A percentile compares a stretch with the other conserved stretches of the same genome.
These are phyloP conservation scores for Pomatostomus ruficeps DNA, from an alignment of 2,113 vertebrate species.

Conservation along the genomic window DNA sequence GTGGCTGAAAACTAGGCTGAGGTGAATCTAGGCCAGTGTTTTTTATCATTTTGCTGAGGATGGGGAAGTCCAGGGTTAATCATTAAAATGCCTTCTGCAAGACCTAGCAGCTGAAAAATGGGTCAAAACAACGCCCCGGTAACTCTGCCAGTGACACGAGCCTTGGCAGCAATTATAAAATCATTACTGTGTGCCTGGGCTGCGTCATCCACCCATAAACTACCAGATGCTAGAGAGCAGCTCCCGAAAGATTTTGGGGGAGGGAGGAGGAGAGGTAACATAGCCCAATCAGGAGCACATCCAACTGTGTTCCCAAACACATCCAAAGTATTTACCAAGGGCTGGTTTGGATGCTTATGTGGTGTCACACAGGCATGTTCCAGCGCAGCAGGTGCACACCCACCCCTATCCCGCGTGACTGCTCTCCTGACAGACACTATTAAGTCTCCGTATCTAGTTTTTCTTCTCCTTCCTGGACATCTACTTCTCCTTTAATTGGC, in stretches of 20 bases:
- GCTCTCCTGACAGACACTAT: not conserved
- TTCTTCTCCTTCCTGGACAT: not conserved
- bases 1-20: not conserved
- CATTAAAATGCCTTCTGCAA: conserved; percentile 11
- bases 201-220: not conserved
- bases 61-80: conserved; percentile 16
- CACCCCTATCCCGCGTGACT: rapidly evolving
- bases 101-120: conserved; percentile 4
- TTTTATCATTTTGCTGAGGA: conserved; percentile 11
- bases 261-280: not conserved
- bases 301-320: not conserved
- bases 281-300: not conserved
- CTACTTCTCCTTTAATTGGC: not conserved
- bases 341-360: not conserved
- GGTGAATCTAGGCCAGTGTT: not conserved
- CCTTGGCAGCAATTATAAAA: not conserved
- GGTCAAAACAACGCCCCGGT: not conserved
- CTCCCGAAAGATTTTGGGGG: not conserved
- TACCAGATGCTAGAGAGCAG: not conserved
- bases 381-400: not conserved
- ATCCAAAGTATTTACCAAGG: not conserved
- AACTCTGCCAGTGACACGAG: not conserved
- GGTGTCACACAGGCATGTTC: not conserved
- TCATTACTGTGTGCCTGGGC: not conserved
- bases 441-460: not conserved